Evolutionary conservation across 2,113 vertebrate genomes (phyloP), one percentile per base, ranked within the genome.

Genomic region (Microtus pennsylvanicus): DNA sequence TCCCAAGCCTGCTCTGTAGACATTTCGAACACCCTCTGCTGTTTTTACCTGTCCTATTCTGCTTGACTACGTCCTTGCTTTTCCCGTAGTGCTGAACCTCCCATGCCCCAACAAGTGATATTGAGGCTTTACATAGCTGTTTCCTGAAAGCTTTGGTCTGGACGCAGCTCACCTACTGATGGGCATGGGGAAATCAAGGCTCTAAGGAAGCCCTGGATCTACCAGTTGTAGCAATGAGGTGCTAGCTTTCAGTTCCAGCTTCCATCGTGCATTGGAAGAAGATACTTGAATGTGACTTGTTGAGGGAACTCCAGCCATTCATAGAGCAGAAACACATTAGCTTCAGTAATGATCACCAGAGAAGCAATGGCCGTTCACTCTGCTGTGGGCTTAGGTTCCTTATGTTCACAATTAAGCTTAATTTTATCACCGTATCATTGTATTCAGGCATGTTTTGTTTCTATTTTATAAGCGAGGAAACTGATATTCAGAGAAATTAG

Each of bases 401-500:
- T 81, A 80, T 8, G 47, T 81, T 88, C n/a, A 86, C 28, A 26
- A 58, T 33, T 70, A 70, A 16, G 75, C 94, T 90, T 92, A 42
- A 80, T 89, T n/a, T 92, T 33, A 88, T 72, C 83, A 88, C 10
- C 13, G 7, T 21, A 91, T 94, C 26, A 63, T 94, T 42, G 52
- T 77, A 78, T 85, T 94, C 87, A 90, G 65, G 10, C 58, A 38
- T 95, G 78, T 85, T 82, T 97, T 91, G n/a, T 87, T 96, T 81
- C 61, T 9, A 94, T 38, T 93, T 95, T 74, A 81, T 33, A 81
- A 75, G 21, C 65, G 77, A 90, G 82, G 70, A 72, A 94, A 81
- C 33, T 24, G 69, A 78, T 87, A 65, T 96, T 95, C 38, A 77
- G 72, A 81, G 63, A 91, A 77, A 61, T 69, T 69, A 96, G 70